Evolutionary conservation across 1,140 invertebrate species (phyloP).

Genomic region (Drosophila melanica): DNA sequence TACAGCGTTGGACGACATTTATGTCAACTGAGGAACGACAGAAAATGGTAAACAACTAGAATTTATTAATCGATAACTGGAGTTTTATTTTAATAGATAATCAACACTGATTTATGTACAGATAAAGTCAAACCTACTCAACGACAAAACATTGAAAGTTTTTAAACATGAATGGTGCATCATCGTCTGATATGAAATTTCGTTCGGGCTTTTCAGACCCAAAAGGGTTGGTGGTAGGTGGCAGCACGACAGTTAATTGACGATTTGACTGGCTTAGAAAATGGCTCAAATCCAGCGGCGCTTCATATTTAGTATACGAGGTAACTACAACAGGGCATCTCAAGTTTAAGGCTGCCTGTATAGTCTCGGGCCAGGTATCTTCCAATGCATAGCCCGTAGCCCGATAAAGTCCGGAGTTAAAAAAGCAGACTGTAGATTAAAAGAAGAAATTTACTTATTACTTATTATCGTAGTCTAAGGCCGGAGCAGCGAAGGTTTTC

Average conservation of each 20-base stretch:
- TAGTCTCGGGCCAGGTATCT: conserved; percentile 88
- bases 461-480: neutral
- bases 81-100: conserved; percentile 1
- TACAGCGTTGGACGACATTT: too few relatives aligned
- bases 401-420: conserved; percentile 89
- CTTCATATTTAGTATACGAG: conserved; percentile 87
- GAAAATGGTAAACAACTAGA: neutral
- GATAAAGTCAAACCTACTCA: conserved; percentile 34
- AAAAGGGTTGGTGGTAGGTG: conserved; percentile 87
- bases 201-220: conserved; percentile 88
- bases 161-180: conserved; percentile 88
- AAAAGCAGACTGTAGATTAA: conserved; percentile 86
- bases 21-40: too few relatives aligned
- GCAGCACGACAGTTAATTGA: conserved; percentile 84
- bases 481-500: too few relatives aligned
- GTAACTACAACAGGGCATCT: conserved; percentile 87
- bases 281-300: conserved; percentile 86
- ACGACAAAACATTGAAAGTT: conserved; percentile 87
- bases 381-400: conserved; percentile 86
- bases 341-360: conserved; percentile 85
- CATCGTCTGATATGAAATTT: conserved; percentile 90
- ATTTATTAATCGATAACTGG: neutral
- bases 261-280: conserved; percentile 84
- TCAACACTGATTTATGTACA: neutral
- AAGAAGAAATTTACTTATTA: neutral